These are phyloP conservation scores for Clarias platycephalus DNA, from an alignment of 2,797 vertebrate genomes.

Conservation along the genomic window DNA sequence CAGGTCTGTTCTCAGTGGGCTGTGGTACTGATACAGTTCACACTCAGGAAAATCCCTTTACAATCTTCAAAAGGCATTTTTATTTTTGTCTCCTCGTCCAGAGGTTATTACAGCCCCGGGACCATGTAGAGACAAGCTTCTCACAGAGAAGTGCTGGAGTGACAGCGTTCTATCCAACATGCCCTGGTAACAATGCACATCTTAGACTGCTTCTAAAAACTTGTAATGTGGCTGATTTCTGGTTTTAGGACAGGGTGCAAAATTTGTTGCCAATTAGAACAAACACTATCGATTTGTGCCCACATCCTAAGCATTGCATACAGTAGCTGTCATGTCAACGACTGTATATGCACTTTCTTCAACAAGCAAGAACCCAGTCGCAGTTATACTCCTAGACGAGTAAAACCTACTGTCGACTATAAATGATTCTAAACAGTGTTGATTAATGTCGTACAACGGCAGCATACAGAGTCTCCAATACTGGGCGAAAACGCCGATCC, in stretches of 20 bases:
- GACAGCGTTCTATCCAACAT: neutral
- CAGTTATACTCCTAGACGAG: too few species aligned
- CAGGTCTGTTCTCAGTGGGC: neutral
- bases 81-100: conserved; percentile 60
- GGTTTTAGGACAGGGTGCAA: conserved; percentile 6
- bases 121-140: conserved; percentile 57
- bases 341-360: neutral
- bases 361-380: neutral
- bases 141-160: conserved; percentile 4
- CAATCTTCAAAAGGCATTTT: conserved; percentile 50
- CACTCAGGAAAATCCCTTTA: conserved; percentile 49
- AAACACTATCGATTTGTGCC: conserved; percentile 33
- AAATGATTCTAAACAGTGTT: conserved; percentile 5
- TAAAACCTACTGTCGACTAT: conserved; percentile 11
- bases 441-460: neutral
- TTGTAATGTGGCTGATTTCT: neutral
- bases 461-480: conserved; percentile 42
- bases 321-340: neutral
- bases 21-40: conserved; percentile 11
- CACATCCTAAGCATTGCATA: neutral
- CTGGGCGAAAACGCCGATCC: conserved; percentile 29
- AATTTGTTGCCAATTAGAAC: conserved; percentile 40
- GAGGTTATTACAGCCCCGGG: conserved; percentile 60
- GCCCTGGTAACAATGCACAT: neutral
- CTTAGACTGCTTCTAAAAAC: neutral